Base-by-base conservation (phyloP, 2,888 invertebrate species). In the Cerastoderma edule region DNA sequence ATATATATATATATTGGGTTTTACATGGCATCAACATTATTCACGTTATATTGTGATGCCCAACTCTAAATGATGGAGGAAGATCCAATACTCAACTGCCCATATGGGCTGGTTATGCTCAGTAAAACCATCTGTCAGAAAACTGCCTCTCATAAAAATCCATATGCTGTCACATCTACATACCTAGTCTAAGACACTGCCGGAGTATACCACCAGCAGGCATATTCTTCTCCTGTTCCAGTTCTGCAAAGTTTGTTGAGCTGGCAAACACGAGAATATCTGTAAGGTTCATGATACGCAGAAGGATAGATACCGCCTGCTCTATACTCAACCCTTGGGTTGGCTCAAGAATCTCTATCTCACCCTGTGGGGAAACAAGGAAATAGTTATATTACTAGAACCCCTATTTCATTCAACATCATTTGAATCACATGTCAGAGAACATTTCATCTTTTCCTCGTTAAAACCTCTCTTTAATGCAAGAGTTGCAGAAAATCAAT, bases 191-290 rank as follows among this genome's bases (percentile, higher is more conserved):
- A 75, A 99, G 95, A 92, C 99, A 99, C 93, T 99, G 99, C 72
- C 99, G 94, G 70, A 99, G 94, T 87, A 99, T 99, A 60, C 99
- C 99, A n/a, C 99, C 99, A 67, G 98, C 99, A 64, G 98, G 98
- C 99, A 99, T 99, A 93, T 99, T 99, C 94, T 99, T 99, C 94
- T 99, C 99, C 0, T 98, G 97, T 93, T 99, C 99, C 56, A 99
- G 94, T 93, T 99, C 99, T 32, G 97, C 97, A 91, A 99, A 99
- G 94, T 98, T 99, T 73, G 99, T 95, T 1, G 98, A 98, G 90
- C 98, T 98, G 73, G 99, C 98, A 94, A 99, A 99, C 88, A 99
- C 98, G 35, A 99, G 95, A 56, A 99, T 98, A 91, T 99, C 99
- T 0, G 99, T 98, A 97, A 99, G 97, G 92, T 98, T 97, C 88